Evolutionary conservation across 2,888 invertebrate species (phyloP).

Genomic region (Willowsia nigromaculata): DNA sequence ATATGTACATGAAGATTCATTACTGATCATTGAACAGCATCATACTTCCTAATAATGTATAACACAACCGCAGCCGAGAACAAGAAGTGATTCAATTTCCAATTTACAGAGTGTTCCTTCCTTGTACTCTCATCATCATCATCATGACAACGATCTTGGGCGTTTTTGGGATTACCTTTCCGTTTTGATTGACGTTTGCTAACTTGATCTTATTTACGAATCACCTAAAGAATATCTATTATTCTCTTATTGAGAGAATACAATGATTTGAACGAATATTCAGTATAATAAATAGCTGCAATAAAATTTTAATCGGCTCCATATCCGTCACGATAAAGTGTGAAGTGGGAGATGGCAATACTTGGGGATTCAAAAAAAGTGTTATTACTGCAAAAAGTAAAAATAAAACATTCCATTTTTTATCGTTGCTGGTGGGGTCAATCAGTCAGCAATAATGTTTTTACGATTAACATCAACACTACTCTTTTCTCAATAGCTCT

Average conservation of each 20-base stretch:
- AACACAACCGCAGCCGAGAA: background rate
- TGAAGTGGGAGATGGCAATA: constrained; percentile 1
- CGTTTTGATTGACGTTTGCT: constrained; percentile 65
- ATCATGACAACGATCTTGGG: constrained; percentile 62
- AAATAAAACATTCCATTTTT: background rate
- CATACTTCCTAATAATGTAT: background rate
- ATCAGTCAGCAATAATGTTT: constrained; percentile 2
- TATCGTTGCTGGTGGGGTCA: constrained; percentile 29
- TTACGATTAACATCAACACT: constrained; percentile 2
- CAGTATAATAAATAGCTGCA: background rate
- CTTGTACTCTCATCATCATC: constrained; percentile 14
- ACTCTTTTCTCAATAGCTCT: background rate
- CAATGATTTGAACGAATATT: background rate
- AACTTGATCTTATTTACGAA: constrained; percentile 52
- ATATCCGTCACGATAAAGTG: constrained; percentile 13
- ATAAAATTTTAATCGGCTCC: constrained; percentile 10
- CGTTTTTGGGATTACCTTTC: constrained; percentile 59
- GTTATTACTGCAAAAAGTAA: background rate
- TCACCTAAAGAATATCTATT: background rate
- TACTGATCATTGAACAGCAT: too few relatives aligned
- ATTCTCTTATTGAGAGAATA: background rate
- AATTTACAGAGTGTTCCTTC: background rate
- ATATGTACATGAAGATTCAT: background rate
- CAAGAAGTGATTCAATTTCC: background rate
- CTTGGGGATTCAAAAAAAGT: background rate